Evolutionary conservation across 2,797 vertebrate species (phyloP).

Genomic region (Microhierax caerulescens): DNA sequence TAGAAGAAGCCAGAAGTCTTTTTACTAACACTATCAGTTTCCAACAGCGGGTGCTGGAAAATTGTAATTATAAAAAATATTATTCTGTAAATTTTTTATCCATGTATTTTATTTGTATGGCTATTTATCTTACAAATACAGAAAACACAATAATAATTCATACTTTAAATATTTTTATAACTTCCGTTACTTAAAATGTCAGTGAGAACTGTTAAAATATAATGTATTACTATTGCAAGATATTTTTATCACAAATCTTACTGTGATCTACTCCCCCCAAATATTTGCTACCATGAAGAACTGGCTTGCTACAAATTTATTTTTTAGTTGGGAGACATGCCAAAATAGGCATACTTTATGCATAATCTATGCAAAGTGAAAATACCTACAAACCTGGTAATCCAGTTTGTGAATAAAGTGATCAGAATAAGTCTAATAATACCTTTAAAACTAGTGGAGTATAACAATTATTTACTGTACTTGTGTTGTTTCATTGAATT

Average conservation of each 20-base stretch:
- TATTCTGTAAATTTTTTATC: background rate
- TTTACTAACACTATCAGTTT: background rate
- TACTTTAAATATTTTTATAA: background rate
- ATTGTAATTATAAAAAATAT: background rate
- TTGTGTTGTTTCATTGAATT: background rate
- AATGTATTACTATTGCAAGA: background rate
- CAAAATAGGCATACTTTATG: background rate
- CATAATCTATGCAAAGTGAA: background rate
- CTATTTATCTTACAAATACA: background rate
- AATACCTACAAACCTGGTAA: background rate
- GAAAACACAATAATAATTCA: background rate
- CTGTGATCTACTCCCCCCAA: background rate
- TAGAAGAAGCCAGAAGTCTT: background rate
- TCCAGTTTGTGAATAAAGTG: background rate
- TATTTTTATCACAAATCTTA: background rate
- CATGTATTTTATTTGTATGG: accelerated
- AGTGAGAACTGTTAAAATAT: background rate
- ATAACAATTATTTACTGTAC: background rate
- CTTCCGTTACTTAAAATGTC: background rate
- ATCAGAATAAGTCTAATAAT: background rate
- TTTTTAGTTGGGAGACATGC: background rate
- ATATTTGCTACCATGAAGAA: background rate
- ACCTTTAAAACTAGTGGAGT: background rate
- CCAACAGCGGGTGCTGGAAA: background rate
- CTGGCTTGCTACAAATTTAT: background rate